Percentiles rank a stretch among this genome's conserved stretches.
These are phyloP conservation scores for Pipa parva DNA, from an alignment of 2,113 vertebrate species.

Conservation along the genomic window DNA sequence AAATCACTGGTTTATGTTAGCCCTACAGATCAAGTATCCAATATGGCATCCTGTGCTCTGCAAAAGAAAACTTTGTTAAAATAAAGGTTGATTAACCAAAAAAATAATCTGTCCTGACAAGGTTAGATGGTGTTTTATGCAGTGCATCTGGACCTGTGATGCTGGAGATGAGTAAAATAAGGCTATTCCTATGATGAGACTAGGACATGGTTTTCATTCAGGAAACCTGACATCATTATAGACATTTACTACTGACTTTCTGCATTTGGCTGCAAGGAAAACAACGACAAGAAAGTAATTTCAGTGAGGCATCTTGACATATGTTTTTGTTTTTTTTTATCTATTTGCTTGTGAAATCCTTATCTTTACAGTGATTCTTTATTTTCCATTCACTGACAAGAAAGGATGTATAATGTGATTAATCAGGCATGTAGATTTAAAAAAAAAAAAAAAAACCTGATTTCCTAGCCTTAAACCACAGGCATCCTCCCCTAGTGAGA, in stretches of 20 bases:
- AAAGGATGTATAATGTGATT: slow-evolving; percentile 31
- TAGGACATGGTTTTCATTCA: background rate
- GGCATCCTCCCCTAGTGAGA: slow-evolving; percentile 4
- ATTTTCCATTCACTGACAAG: slow-evolving; percentile 20
- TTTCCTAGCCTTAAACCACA: slow-evolving; percentile 16
- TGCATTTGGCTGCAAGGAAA: background rate
- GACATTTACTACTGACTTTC: background rate
- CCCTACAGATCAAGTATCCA: too few species aligned
- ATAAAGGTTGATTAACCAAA: too few species aligned
- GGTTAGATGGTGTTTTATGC: too few species aligned
- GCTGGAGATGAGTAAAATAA: too few species aligned
- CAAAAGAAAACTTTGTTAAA: too few species aligned
- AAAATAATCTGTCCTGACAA: too few species aligned
- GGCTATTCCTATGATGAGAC: background rate
- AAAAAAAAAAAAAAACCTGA: too few species aligned
- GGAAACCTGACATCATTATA: background rate
- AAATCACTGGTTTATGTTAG: too few species aligned
- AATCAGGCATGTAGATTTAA: slow-evolving; percentile 12
- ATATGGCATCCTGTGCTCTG: too few species aligned
- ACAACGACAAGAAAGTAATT: background rate
- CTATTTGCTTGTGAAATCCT: slow-evolving; percentile 26
- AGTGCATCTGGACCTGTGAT: too few species aligned
- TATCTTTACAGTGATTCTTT: slow-evolving; percentile 22
- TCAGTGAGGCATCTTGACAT: slow-evolving; percentile 4
- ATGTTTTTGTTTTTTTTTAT: slow-evolving; percentile 27